These are phyloP conservation scores for Coenonympha glycerion DNA, from an alignment of 2,888 invertebrate genomes.

Conservation along the genomic window DNA sequence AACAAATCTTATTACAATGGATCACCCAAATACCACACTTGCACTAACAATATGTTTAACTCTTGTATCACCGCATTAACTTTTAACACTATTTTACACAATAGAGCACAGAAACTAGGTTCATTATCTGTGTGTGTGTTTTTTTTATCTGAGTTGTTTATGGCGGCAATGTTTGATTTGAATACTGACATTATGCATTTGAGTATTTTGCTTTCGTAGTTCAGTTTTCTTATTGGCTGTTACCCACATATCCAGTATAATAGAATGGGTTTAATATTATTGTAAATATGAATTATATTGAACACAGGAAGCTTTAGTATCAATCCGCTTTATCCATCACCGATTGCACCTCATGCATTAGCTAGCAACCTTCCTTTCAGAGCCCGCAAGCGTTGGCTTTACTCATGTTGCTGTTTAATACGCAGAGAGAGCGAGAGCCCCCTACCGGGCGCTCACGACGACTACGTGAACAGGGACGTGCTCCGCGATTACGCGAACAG, in stretches of 20 bases:
- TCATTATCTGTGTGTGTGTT: too few species aligned
- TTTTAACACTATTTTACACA: too few species aligned
- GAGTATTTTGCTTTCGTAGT: constrained; percentile 12
- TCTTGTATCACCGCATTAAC: too few species aligned
- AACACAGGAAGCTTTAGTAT: neutral
- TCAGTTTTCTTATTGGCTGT: constrained; percentile 7
- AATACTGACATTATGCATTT: constrained; percentile 5
- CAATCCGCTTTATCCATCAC: constrained; percentile 21
- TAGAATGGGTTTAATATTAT: too few species aligned
- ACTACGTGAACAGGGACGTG: constrained; percentile 69
- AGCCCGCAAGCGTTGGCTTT: constrained; percentile 60
- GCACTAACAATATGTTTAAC: too few species aligned
- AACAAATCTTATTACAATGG: too few species aligned
- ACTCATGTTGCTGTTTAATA: constrained; percentile 71
- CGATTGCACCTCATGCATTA: constrained; percentile 42
- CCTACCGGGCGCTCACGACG: constrained; percentile 58
- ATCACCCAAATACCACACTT: too few species aligned
- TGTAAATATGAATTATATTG: neutral
- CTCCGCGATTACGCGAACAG: constrained; percentile 65
- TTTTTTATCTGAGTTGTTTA: neutral
- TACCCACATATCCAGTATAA: too few species aligned
- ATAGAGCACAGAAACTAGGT: too few species aligned
- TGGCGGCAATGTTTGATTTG: neutral
- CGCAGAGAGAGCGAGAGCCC: constrained; percentile 73
- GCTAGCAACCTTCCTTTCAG: constrained; percentile 59